Evolutionary conservation across 2,888 invertebrate genomes (phyloP).

Genomic region (Andrena hattorfiana): DNA sequence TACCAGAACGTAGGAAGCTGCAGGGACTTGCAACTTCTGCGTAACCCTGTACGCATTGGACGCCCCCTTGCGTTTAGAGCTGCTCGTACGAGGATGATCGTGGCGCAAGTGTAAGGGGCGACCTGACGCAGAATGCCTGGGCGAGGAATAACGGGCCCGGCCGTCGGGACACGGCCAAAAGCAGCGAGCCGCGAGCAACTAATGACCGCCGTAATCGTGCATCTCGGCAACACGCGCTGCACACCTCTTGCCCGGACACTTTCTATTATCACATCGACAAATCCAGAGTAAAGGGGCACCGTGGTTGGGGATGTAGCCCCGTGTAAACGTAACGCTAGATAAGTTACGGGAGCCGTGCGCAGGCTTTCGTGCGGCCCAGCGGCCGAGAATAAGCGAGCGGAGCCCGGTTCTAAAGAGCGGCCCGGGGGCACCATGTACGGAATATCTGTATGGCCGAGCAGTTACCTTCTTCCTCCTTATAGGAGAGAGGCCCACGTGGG

Average conservation of each 20-base stretch:
- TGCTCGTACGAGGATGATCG: not conserved
- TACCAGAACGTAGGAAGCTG: too few relatives aligned
- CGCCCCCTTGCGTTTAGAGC: not conserved
- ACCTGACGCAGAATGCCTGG: slow-evolving; percentile 8
- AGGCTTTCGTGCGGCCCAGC: slow-evolving; percentile 43
- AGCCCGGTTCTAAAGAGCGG: slow-evolving; percentile 55
- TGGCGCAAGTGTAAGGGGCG: not conserved
- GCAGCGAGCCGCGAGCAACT: slow-evolving; percentile 49
- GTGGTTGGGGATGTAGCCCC: slow-evolving; percentile 40
- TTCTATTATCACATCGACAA: slow-evolving; percentile 74
- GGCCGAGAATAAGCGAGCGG: slow-evolving; percentile 51
- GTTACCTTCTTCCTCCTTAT: slow-evolving; percentile 72
- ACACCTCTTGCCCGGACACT: slow-evolving; percentile 55
- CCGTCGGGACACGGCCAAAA: slow-evolving; percentile 45
- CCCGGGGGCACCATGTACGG: slow-evolving; percentile 75
- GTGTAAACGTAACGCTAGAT: slow-evolving; percentile 73
- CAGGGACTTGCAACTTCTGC: too few relatives aligned
- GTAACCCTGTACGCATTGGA: too few relatives aligned
- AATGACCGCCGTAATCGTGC: slow-evolving; percentile 62
- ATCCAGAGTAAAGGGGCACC: slow-evolving; percentile 56
- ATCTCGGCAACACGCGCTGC: slow-evolving; percentile 29
- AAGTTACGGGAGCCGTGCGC: slow-evolving; percentile 62
- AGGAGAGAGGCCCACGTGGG: slow-evolving; percentile 63
- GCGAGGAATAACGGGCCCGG: slow-evolving; percentile 19
- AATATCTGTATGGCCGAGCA: slow-evolving; percentile 74